These are phyloP conservation scores for Distichodus sexfasciatus DNA, from an alignment of 2,797 vertebrate genomes.

Conservation along the genomic window DNA sequence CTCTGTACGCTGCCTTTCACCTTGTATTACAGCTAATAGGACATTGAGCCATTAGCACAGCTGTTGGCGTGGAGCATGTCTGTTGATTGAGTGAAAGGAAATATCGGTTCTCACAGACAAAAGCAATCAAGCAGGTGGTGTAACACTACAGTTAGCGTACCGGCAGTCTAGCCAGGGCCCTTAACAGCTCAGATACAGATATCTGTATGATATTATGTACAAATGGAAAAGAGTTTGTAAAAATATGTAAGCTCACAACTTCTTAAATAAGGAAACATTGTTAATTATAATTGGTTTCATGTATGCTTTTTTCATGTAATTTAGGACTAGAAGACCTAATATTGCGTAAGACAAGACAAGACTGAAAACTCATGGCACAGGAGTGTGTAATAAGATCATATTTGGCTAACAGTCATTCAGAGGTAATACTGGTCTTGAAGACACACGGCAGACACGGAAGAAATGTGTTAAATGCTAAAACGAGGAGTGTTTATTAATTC, in stretches of 20 bases:
- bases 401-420: not conserved
- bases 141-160: constrained; percentile 12
- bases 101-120: constrained; percentile 29
- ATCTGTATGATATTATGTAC: constrained; percentile 27
- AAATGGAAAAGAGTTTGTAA: constrained; percentile 4
- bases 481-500: not conserved
- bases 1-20: constrained; percentile 22
- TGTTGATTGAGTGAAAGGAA: constrained; percentile 43
- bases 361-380: too few relatives aligned
- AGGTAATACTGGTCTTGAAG: not conserved
- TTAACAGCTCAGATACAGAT: constrained; percentile 44
- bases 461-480: not conserved
- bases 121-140: constrained; percentile 30
- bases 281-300: not conserved
- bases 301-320: not conserved
- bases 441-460: not conserved
- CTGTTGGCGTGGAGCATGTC: constrained; percentile 11
- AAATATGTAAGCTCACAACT: too few relatives aligned
- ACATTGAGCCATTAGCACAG: constrained; percentile 36
- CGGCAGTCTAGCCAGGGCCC: constrained; percentile 49
- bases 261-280: too few relatives aligned
- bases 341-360: too few relatives aligned
- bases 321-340: too few relatives aligned
- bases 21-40: constrained; percentile 13
- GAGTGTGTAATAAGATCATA: too few relatives aligned